Base-by-base conservation (phyloP, 2,888 invertebrate genomes). In the Lamellibrachia satsuma region DNA sequence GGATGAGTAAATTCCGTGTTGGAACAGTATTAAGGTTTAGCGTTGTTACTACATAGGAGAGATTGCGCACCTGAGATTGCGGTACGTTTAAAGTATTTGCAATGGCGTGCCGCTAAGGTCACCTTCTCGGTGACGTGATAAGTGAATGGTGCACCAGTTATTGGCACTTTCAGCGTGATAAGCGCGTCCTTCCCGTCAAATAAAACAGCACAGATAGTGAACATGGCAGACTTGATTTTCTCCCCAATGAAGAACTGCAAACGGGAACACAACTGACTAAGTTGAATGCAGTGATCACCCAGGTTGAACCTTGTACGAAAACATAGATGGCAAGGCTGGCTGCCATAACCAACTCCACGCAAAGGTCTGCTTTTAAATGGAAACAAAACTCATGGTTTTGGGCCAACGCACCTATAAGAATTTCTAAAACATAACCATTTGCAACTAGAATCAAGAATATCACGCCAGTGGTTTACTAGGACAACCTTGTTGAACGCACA, bases 131-230 rank as follows among this genome's bases (percentile, higher is more conserved):
- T 75, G 75, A 22, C 15, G 75, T 75, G 75, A 22, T 75, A 75
- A 22, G 22, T 22, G 75, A 75, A 75, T 3, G 75, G 75, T 11
- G 75, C 6, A 15, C 75, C 75, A n/a, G 22, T 22, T 22, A n/a
- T 22, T 6, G 22, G 75, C 75, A 75, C 75, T 11, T 11, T 2
- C 6, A 75, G 2, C n/a, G 15, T 22, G 6, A 75, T 22, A 75
- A 75, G 22, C n/a, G 75, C 22, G 2, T 75, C 75, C 15, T 22
- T 11, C 6, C 6, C 22, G 22, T 75, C 75, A 15, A 22, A 75
- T 75, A 75, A 75, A 75, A 75, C 75, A 75, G 75, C 75, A 75
- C 75, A 75, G 15, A 75, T 75, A n/a, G 75, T 75, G n/a, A 75
- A 75, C 22, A 6, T 75, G 22, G 75, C n/a, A 75, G 75, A 6